Evolutionary conservation across 2,113 vertebrate species (phyloP).

Genomic region (Pachycephala philippinensis): DNA sequence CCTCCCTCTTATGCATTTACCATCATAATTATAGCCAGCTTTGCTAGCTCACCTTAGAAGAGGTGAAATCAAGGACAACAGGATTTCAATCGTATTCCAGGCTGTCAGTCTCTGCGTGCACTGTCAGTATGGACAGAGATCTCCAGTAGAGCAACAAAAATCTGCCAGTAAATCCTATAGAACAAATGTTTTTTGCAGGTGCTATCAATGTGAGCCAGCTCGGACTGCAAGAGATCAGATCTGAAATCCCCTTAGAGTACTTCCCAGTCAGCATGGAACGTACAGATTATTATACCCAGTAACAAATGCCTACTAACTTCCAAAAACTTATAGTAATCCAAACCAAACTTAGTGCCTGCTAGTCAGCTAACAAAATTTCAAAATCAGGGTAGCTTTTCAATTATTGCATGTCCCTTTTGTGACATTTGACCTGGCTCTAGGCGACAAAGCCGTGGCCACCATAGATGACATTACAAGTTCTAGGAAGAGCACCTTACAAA

Average conservation of each 20-base stretch:
- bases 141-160: not conserved
- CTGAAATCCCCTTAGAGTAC: not conserved
- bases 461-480: not conserved
- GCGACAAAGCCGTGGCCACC: not conserved
- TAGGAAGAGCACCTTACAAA: not conserved
- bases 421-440: not conserved
- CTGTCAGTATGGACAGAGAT: not conserved
- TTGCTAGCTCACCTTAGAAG: not conserved
- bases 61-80: not conserved
- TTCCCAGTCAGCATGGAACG: not conserved
- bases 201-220: not conserved
- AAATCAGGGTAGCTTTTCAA: not conserved
- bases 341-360: not conserved
- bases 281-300: not conserved
- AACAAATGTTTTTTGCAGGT: not conserved
- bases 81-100: not conserved
- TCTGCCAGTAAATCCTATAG: not conserved
- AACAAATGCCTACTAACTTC: not conserved
- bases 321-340: not conserved
- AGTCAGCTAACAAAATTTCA: not conserved
- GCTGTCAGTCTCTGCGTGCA: rapidly evolving
- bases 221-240: not conserved
- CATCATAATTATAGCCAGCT: not conserved
- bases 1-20: not conserved
- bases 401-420: not conserved